A percentile compares a stretch with the other conserved stretches of the same genome.
Evolutionary conservation across 2,888 invertebrate genomes (phyloP).

Genomic region (Drosophila kambysellisi): DNA sequence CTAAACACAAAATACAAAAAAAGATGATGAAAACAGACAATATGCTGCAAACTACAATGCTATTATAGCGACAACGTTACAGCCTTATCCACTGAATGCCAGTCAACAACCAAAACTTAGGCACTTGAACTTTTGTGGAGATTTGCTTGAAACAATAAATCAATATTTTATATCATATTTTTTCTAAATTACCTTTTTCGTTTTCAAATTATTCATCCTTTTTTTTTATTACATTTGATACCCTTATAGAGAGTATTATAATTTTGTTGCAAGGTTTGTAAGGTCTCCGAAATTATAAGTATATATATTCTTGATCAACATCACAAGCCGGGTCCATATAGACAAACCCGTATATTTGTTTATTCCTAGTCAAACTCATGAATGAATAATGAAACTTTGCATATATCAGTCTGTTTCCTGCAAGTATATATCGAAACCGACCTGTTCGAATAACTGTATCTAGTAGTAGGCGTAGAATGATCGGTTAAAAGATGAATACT

Average conservation of each 20-base stretch:
- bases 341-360: background rate
- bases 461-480: background rate
- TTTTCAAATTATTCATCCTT: background rate
- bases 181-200: background rate
- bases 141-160: background rate
- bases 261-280: background rate
- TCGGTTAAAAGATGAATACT: background rate
- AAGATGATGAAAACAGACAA: conserved; percentile 50
- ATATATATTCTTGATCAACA: background rate
- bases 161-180: background rate
- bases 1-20: conserved; percentile 1
- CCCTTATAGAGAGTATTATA: background rate
- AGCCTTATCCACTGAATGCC: conserved; percentile 29
- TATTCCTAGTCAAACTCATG: background rate
- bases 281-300: background rate
- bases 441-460: background rate
- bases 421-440: background rate
- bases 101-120: conserved; percentile 20
- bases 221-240: background rate
- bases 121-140: background rate
- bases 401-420: background rate
- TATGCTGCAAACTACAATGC: conserved; percentile 27
- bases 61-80: conserved; percentile 37
- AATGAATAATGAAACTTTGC: background rate
- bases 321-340: background rate